A percentile compares a stretch with the other conserved stretches of the same genome.
Conservation (phyloP, 2,888 invertebrate genomes). For the Oeneis ivallda region DNA sequence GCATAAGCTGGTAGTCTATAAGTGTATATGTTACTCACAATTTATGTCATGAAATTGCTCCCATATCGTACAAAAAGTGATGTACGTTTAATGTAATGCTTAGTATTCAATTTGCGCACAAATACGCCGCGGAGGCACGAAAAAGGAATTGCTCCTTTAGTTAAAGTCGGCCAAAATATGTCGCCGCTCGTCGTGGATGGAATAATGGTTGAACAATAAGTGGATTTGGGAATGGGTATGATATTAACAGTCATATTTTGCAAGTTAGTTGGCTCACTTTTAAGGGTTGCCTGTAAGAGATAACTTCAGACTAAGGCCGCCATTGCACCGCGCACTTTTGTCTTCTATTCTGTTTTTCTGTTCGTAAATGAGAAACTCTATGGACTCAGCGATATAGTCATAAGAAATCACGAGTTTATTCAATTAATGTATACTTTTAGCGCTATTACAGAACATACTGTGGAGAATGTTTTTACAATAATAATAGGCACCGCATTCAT, state of each 20-base stretch:
- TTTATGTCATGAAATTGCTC: constrained; percentile 5
- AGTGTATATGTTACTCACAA: not conserved
- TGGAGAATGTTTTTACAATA: no score
- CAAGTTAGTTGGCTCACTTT: not conserved
- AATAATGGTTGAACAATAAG: constrained; percentile 13
- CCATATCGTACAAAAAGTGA: constrained; percentile 1
- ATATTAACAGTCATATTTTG: not conserved
- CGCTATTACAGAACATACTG: no score
- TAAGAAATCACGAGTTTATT: no score
- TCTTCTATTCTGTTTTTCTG: no score
- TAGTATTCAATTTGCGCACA: constrained; percentile 16
- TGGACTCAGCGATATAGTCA: no score
- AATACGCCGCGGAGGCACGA: constrained; percentile 15
- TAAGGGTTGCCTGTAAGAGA: not conserved
- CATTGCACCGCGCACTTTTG: no score
- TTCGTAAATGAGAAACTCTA: no score
- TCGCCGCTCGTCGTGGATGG: not conserved
- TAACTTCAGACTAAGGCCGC: not conserved
- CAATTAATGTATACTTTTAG: no score
- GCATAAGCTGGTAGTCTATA: not conserved
- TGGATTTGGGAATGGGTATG: not conserved
- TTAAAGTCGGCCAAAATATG: constrained; percentile 17
- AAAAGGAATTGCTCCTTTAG: constrained; percentile 8
- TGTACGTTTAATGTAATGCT: constrained; percentile 13
- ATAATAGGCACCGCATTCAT: no score